Evolutionary conservation across 2,113 vertebrate genomes (phyloP).

Genomic region (Rissa tridactyla): DNA sequence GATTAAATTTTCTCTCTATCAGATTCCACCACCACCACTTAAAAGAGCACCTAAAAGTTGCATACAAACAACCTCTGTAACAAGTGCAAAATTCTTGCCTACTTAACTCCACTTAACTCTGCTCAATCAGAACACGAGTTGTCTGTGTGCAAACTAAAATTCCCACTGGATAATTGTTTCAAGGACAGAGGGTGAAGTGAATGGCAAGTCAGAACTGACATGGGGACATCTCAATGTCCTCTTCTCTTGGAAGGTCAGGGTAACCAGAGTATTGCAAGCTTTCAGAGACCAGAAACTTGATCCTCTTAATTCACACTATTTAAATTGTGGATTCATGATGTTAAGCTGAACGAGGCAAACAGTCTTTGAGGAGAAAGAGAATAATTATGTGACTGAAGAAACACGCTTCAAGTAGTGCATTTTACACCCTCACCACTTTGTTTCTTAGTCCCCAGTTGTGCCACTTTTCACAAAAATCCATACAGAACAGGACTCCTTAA

Average conservation of each 20-base stretch:
- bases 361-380: not conserved
- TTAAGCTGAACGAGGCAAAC: not conserved
- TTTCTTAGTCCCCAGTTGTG: not conserved
- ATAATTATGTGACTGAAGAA: not conserved
- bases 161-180: not conserved
- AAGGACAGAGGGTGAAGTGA: not conserved
- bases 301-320: not conserved
- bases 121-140: not conserved
- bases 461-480: not conserved
- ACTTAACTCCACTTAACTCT: not conserved
- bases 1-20: not conserved
- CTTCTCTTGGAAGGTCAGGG: not conserved
- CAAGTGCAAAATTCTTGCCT: not conserved
- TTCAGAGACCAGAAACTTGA: not conserved
- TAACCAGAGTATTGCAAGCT: not conserved
- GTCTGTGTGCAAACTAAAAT: not conserved
- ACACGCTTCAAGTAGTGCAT: not conserved
- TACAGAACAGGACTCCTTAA: not conserved
- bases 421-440: not conserved
- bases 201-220: not conserved
- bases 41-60: not conserved
- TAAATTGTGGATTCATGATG: not conserved
- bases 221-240: not conserved
- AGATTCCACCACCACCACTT: not conserved
- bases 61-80: not conserved